phyloP scores from a whole-genome alignment of 2,113 vertebrate genomes.

The Danio rerio region DNA sequence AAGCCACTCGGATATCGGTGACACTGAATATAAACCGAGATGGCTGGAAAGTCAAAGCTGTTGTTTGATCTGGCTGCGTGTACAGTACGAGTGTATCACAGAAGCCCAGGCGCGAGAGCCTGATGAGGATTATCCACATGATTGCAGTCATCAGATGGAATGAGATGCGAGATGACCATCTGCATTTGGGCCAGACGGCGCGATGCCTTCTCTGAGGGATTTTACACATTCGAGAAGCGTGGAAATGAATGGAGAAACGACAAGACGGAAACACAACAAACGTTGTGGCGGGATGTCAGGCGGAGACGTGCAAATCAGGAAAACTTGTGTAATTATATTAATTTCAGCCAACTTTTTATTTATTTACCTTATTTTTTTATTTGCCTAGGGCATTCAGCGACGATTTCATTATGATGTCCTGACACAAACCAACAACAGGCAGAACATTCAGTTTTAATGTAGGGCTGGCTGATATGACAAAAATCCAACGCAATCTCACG shows the following conservation, averaged over 20 bases:
- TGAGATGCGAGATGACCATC: conserved; percentile 67
- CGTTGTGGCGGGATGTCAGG: conserved; percentile 64
- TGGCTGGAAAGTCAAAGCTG: conserved; percentile 43
- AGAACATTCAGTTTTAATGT: too few relatives aligned
- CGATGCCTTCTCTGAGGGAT: conserved; percentile 57
- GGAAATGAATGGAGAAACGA: conserved; percentile 26
- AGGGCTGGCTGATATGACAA: too few relatives aligned
- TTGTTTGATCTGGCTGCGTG: conserved; percentile 49
- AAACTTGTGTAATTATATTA: conserved; percentile 69
- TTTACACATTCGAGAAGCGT: conserved; percentile 58
- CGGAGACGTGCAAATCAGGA: conserved; percentile 62
- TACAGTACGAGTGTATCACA: conserved; percentile 58
- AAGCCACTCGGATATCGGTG: conserved; percentile 52
- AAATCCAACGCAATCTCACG: too few relatives aligned
- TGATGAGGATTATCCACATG: conserved; percentile 70
- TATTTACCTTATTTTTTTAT: background rate
- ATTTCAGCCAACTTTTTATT: conserved; percentile 55
- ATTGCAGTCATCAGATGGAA: conserved; percentile 68
- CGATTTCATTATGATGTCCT: background rate
- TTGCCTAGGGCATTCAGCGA: background rate
- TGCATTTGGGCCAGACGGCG: conserved; percentile 56
- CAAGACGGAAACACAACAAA: conserved; percentile 60
- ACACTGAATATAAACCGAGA: conserved; percentile 53
- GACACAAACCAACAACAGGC: too few relatives aligned
- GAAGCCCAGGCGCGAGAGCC: conserved; percentile 61